These are phyloP conservation scores for Dichetophora obliterata DNA, from an alignment of 2,888 invertebrate genomes.

Conservation along the genomic window DNA sequence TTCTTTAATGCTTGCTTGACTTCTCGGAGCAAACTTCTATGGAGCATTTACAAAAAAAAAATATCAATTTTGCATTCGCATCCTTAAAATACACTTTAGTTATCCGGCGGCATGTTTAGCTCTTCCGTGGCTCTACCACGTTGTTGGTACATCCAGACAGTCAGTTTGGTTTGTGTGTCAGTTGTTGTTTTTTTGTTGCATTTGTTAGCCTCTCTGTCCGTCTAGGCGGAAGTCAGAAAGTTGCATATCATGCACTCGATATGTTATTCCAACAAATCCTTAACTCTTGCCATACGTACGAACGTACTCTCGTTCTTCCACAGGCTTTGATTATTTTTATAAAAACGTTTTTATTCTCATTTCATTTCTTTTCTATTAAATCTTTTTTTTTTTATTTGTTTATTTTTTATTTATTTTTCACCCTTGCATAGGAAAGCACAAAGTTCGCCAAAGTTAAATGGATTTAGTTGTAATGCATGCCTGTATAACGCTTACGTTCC, in stretches of 20 bases:
- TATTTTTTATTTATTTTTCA: background rate
- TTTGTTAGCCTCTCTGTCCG: background rate
- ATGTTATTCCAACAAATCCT: slow-evolving; percentile 19
- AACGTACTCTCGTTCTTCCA: background rate
- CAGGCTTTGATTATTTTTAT: background rate
- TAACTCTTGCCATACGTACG: background rate
- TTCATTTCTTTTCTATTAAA: background rate
- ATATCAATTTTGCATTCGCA: background rate
- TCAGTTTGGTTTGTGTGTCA: background rate
- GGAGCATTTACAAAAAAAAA: background rate
- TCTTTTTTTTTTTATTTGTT: background rate
- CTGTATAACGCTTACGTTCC: background rate
- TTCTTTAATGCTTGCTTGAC: background rate
- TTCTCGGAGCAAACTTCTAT: background rate
- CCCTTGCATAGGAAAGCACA: background rate
- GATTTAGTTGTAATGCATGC: slow-evolving; percentile 33
- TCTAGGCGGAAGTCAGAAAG: slow-evolving; percentile 29
- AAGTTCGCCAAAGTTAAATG: slow-evolving; percentile 36
- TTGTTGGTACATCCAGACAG: background rate
- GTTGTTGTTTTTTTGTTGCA: background rate
- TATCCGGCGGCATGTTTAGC: slow-evolving; percentile 24
- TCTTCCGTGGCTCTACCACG: background rate
- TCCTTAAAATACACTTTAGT: slow-evolving; percentile 19
- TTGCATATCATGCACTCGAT: slow-evolving; percentile 30
- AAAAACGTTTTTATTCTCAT: too few species aligned